Conservation (phyloP, 2,888 invertebrate genomes). For the Calephelis perditalis region DNA sequence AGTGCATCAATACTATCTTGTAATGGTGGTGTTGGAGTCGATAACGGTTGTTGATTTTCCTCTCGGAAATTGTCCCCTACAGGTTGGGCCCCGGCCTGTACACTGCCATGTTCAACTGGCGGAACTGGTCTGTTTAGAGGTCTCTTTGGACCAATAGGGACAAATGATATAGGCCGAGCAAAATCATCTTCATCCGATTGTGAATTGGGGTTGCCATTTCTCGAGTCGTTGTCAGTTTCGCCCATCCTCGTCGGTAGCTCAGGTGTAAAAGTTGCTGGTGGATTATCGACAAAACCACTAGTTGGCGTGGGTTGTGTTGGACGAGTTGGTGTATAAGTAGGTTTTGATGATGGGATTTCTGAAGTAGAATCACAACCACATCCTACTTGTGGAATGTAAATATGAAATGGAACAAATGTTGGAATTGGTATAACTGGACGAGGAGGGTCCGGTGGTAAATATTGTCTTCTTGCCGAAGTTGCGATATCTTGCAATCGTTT, state of each 20-base stretch:
- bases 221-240: slow-evolving; percentile 41
- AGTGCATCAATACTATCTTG: slow-evolving; percentile 29
- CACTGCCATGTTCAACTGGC: slow-evolving; percentile 44
- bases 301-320: slow-evolving; percentile 23
- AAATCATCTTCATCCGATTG: slow-evolving; percentile 41
- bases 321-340: slow-evolving; percentile 13
- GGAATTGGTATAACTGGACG: slow-evolving; percentile 20
- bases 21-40: neutral
- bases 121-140: slow-evolving; percentile 36
- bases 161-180: slow-evolving; percentile 56
- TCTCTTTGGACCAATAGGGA: slow-evolving; percentile 36
- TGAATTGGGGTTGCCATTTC: slow-evolving; percentile 30
- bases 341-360: slow-evolving; percentile 9
- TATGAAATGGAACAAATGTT: slow-evolving; percentile 25
- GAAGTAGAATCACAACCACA: slow-evolving; percentile 23
- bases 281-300: too few relatives aligned
- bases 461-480: slow-evolving; percentile 5
- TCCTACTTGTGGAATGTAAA: slow-evolving; percentile 24
- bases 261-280: slow-evolving; percentile 36
- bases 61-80: slow-evolving; percentile 2
- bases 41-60: neutral
- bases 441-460: slow-evolving; percentile 7
- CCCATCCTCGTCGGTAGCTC: slow-evolving; percentile 56
- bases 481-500: slow-evolving; percentile 27
- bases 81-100: slow-evolving; percentile 32